Evolutionary conservation across 2,113 vertebrate species (phyloP), one percentile per base, ranked within the genome.

Genomic region (Capreolus pygargus): DNA sequence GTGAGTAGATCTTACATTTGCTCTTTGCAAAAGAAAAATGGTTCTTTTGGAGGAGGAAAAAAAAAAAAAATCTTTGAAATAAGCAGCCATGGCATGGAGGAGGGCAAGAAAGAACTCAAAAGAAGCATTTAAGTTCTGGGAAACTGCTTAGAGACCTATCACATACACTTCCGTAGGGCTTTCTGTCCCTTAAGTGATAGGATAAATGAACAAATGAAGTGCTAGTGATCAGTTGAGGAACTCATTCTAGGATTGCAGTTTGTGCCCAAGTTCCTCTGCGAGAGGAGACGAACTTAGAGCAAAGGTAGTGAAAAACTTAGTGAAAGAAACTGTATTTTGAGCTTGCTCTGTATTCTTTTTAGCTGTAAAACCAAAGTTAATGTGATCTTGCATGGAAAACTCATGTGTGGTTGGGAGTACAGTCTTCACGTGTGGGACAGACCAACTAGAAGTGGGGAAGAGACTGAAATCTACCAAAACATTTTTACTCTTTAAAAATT

Each of bases 1-100:
- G 98, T 98, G 93, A 97, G 97, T 92, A 25, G 92, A 3, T 19
- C 13, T 82, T 82, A 70, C 3, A 2, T 87, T 89, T 61, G 27
- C 39, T 50, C 45, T 55, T 90, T 23, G 23, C 45, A 79, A 28
- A 33, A 86, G 28, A 19, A 79, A 47, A 79, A 78, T 19, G 25
- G 25, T 82, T 50, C 54, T 36, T 76, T 33, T 28, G 58, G 30
- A 64, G 45, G 78, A n/a, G 21, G 33, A 54, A 52, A 81, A 81
- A 52, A 81, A 81, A 25, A 6, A 52, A 81, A 81, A 25, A 6
- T 36, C 4, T 76, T 23, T 50, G 79, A 58, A 58, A 64, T 4
- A 23, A 43, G 57, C 30, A 58, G 25, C n/a, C 0, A 2, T n/a
- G 30, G 2, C n/a, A 19, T 6, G 10, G 60, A 30, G 47, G 21